A percentile compares a stretch with the other conserved stretches of the same genome.
phyloP scores from a whole-genome alignment of 2,113 vertebrate species.

The Mustela lutreola region DNA sequence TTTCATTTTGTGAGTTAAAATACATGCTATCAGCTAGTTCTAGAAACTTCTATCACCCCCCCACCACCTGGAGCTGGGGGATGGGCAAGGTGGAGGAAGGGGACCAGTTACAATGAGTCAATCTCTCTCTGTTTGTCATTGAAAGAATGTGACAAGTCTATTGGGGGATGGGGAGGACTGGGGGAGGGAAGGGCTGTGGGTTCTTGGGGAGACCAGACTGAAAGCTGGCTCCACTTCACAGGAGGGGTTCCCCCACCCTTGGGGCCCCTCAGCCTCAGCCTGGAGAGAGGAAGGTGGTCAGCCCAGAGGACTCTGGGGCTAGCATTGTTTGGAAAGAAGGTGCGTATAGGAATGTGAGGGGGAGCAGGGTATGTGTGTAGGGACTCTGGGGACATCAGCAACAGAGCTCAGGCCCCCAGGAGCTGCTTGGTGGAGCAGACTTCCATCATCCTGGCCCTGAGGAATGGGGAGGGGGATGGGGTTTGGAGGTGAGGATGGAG shows the following conservation, averaged over 20 bases:
- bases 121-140: neutral
- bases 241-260: neutral
- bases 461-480: neutral
- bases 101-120: neutral
- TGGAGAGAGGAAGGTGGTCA: slow-evolving; percentile 20
- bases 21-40: neutral
- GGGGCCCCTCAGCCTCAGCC: neutral
- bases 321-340: slow-evolving; percentile 66
- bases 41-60: slow-evolving; percentile 5
- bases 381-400: neutral
- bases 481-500: too few relatives aligned
- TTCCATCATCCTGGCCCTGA: neutral
- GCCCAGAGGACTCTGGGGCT: neutral
- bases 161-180: neutral
- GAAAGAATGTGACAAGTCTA: neutral
- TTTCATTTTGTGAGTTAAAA: neutral
- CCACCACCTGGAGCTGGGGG: slow-evolving; percentile 2
- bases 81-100: slow-evolving; percentile 31
- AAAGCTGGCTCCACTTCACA: neutral
- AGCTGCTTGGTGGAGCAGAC: neutral
- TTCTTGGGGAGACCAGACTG: neutral
- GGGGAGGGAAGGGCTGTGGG: neutral
- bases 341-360: slow-evolving; percentile 64
- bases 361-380: neutral
- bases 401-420: neutral